Evolutionary conservation across 2,888 invertebrate species (phyloP).

Genomic region (Cenopis cana): DNA sequence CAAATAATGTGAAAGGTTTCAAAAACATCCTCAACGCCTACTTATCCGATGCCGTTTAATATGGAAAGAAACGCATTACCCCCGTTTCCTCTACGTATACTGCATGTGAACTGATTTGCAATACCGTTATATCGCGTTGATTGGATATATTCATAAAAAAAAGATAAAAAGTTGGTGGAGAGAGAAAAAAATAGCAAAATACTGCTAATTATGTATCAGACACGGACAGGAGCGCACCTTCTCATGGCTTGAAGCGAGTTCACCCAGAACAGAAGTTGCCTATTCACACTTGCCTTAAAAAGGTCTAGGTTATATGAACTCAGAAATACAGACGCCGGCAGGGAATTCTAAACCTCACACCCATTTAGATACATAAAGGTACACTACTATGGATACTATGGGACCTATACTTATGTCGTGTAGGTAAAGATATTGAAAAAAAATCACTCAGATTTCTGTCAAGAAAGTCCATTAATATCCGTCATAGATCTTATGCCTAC

Average conservation of each 20-base stretch:
- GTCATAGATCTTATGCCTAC: neutral
- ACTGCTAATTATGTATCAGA: neutral
- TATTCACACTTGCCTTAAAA: too few relatives aligned
- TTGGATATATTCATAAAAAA: neutral
- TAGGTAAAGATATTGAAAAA: neutral
- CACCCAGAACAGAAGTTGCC: too few relatives aligned
- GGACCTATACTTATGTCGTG: neutral
- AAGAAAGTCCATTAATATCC: neutral
- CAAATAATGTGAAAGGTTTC: neutral
- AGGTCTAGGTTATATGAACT: too few relatives aligned
- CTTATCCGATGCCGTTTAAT: neutral
- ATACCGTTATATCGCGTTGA: neutral
- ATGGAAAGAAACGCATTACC: neutral
- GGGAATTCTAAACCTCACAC: too few relatives aligned
- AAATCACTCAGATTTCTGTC: neutral
- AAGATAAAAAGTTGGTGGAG: neutral
- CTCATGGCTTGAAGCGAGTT: too few relatives aligned
- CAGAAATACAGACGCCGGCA: too few relatives aligned
- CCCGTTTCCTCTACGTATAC: neutral
- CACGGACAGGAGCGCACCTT: neutral
- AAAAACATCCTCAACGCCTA: neutral
- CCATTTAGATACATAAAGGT: too few relatives aligned
- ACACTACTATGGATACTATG: too few relatives aligned
- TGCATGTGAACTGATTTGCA: neutral
- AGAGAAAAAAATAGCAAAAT: too few relatives aligned